A percentile compares a stretch with the other conserved stretches of the same genome.
phyloP scores from a whole-genome alignment of 2,113 vertebrate species.

The Urocitellus parryii region DNA sequence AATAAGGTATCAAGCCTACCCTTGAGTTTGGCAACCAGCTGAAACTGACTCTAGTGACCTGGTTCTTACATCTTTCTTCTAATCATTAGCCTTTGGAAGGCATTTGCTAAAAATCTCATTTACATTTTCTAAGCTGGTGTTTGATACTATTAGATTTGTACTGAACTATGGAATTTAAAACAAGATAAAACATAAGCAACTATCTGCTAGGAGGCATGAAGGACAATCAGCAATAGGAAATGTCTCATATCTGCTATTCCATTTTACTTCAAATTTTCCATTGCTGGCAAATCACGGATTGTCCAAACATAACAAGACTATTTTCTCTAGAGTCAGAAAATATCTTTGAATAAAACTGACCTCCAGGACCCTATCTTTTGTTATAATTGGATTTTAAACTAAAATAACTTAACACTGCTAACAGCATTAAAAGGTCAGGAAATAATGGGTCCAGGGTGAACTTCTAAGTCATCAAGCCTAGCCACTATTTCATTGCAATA shows the following conservation, averaged over 20 bases:
- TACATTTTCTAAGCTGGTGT: background rate
- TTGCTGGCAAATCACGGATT: constrained; percentile 11
- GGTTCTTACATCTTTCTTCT: background rate
- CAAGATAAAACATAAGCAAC: constrained; percentile 4
- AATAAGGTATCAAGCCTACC: background rate
- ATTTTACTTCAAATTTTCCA: constrained; percentile 39
- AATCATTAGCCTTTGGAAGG: background rate
- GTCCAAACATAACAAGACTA: background rate
- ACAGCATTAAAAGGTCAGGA: constrained; percentile 3
- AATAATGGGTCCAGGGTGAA: constrained; percentile 39
- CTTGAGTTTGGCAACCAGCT: background rate
- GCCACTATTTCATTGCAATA: background rate
- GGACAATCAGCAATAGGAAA: background rate
- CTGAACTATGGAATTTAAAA: constrained; percentile 24
- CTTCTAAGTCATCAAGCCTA: constrained; percentile 24
- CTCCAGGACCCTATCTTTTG: constrained; percentile 20
- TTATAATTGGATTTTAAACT: constrained; percentile 68
- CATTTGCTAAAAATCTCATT: constrained; percentile 30
- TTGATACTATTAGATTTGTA: constrained; percentile 43
- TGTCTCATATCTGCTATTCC: background rate
- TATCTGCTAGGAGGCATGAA: background rate
- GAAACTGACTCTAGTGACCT: background rate
- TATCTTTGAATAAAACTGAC: constrained; percentile 48
- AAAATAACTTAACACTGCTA: constrained; percentile 53
- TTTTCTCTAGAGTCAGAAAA: constrained; percentile 39